Evolutionary conservation across 2,113 vertebrate species (phyloP).

Genomic region (Brachyistius frenatus): DNA sequence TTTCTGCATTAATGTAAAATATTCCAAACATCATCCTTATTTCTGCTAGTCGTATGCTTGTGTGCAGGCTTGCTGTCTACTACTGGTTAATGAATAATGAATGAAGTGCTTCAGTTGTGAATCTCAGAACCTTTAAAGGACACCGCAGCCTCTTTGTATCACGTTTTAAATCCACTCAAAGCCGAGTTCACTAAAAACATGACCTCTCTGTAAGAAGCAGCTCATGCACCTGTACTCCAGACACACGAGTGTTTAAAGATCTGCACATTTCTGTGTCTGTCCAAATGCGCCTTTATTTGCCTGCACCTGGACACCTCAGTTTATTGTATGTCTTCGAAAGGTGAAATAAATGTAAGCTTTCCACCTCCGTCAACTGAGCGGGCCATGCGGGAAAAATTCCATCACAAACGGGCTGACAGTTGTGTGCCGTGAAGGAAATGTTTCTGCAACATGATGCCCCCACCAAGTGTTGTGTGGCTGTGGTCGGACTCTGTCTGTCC

Average conservation of each 20-base stretch:
- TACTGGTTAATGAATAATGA: slow-evolving; percentile 55
- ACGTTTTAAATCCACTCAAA: background rate
- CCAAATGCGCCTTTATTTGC: slow-evolving; percentile 1
- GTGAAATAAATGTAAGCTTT: slow-evolving; percentile 3
- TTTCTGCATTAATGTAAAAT: background rate
- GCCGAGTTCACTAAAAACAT: background rate
- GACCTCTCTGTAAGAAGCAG: background rate
- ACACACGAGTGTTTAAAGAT: background rate
- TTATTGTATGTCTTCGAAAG: background rate
- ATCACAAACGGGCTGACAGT: slow-evolving; percentile 20
- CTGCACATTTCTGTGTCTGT: background rate
- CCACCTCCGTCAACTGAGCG: slow-evolving; percentile 4
- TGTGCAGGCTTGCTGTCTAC: slow-evolving; percentile 39
- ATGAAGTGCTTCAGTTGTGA: slow-evolving; percentile 43
- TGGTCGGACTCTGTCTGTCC: slow-evolving; percentile 12
- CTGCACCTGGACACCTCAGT: slow-evolving; percentile 20
- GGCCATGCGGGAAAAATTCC: slow-evolving; percentile 21
- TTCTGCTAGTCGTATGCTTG: background rate
- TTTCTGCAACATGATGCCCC: slow-evolving; percentile 48
- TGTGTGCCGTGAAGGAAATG: slow-evolving; percentile 5
- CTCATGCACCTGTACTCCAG: background rate
- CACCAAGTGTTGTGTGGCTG: slow-evolving; percentile 49
- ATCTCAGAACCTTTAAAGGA: slow-evolving; percentile 41
- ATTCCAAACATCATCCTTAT: background rate
- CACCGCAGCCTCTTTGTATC: background rate